Conservation (phyloP, 2,888 invertebrate genomes). For the Polylopha cassiicola region DNA sequence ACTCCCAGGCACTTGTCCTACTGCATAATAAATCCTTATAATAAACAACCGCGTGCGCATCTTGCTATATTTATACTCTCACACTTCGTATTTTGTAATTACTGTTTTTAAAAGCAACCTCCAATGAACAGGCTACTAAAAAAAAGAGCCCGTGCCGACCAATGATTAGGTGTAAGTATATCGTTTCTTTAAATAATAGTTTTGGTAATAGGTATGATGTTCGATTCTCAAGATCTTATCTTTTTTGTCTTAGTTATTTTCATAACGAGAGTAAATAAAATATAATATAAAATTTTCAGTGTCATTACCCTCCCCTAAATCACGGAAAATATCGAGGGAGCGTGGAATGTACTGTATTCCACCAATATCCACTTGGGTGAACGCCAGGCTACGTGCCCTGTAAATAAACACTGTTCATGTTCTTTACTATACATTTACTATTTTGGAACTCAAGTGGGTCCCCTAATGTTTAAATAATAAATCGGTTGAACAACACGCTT, state of each 20-base stretch:
- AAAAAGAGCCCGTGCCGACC: background rate
- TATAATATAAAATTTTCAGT: slow-evolving; percentile 46
- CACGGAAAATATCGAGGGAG: slow-evolving; percentile 39
- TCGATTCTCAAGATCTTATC: too few relatives aligned
- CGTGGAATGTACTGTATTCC: slow-evolving; percentile 37
- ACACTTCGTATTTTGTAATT: slow-evolving; percentile 13
- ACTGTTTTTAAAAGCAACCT: slow-evolving; percentile 5
- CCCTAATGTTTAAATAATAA: slow-evolving; percentile 20
- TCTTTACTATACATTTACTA: slow-evolving; percentile 24
- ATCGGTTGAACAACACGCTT: slow-evolving; percentile 15
- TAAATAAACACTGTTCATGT: slow-evolving; percentile 42
- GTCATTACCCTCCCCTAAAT: slow-evolving; percentile 42
- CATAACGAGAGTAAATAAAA: slow-evolving; percentile 25
- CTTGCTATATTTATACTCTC: slow-evolving; percentile 38
- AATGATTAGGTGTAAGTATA: background rate
- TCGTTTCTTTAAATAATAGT: too few relatives aligned
- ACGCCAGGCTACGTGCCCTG: slow-evolving; percentile 44
- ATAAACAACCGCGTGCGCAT: slow-evolving; percentile 31
- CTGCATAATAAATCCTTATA: slow-evolving; percentile 48
- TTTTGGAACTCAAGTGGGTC: slow-evolving; percentile 16
- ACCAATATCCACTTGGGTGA: slow-evolving; percentile 27
- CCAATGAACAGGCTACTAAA: background rate
- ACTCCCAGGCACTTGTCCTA: slow-evolving; percentile 34
- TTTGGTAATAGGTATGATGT: too few relatives aligned
- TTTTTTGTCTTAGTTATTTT: too few relatives aligned